Conservation (phyloP, 2,797 vertebrate species). For the Synanceia verrucosa region DNA sequence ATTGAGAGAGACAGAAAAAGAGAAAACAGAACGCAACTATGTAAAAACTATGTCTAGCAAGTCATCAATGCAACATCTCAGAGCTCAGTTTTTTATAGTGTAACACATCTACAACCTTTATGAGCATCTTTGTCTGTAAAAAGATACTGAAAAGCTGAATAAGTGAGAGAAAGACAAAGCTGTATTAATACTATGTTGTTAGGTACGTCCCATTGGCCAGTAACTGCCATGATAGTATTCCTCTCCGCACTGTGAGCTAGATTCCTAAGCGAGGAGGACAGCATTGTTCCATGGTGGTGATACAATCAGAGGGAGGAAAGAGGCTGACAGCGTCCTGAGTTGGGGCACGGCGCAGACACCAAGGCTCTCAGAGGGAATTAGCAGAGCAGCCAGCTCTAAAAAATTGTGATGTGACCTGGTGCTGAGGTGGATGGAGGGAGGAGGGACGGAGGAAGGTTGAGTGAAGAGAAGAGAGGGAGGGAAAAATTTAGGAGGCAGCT, state of each 20-base stretch:
- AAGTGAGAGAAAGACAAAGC: too few relatives aligned
- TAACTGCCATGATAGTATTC: neutral
- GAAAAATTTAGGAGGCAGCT: neutral
- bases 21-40: neutral
- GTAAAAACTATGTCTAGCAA: neutral
- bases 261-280: slow-evolving; percentile 14
- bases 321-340: slow-evolving; percentile 54
- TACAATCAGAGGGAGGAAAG: slow-evolving; percentile 32
- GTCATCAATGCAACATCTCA: neutral
- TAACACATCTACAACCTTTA: neutral
- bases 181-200: slow-evolving; percentile 6
- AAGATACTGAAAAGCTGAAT: too few relatives aligned
- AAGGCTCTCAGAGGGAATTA: slow-evolving; percentile 61
- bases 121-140: too few relatives aligned
- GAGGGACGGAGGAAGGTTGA: neutral
- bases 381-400: slow-evolving; percentile 49
- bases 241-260: too few relatives aligned
- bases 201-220: neutral
- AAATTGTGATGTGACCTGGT: slow-evolving; percentile 58
- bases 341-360: slow-evolving; percentile 33
- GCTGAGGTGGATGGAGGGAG: slow-evolving; percentile 21
- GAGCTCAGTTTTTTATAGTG: neutral
- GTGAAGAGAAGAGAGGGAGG: neutral
- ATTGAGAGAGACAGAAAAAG: neutral
- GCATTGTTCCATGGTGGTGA: slow-evolving; percentile 1